A percentile compares a stretch with the other conserved stretches of the same genome.
These are phyloP conservation scores for Cryptotis parvus DNA, from an alignment of 2,113 vertebrate genomes.

Conservation along the genomic window DNA sequence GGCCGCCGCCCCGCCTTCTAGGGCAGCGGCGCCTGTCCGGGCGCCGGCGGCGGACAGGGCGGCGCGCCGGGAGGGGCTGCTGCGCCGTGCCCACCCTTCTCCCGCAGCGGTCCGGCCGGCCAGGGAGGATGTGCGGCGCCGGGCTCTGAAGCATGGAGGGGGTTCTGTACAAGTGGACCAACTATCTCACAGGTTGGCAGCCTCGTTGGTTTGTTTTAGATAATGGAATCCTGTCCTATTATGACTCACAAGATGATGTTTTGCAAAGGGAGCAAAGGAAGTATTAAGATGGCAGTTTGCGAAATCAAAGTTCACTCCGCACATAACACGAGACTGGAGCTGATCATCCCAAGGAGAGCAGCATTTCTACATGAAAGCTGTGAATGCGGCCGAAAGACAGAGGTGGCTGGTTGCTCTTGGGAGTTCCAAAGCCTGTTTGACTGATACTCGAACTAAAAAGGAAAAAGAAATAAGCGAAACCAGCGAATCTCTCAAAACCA, in stretches of 20 bases:
- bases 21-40: slow-evolving; percentile 57
- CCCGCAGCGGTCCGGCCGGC: slow-evolving; percentile 66
- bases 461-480: slow-evolving; percentile 95
- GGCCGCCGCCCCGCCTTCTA: slow-evolving; percentile 53
- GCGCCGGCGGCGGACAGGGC: slow-evolving; percentile 25
- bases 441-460: slow-evolving; percentile 91
- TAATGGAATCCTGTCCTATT: slow-evolving; percentile 93
- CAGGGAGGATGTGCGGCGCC: slow-evolving; percentile 80
- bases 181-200: slow-evolving; percentile 93
- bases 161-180: slow-evolving; percentile 91
- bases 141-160: slow-evolving; percentile 89
- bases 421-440: slow-evolving; percentile 92
- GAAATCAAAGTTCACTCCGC: slow-evolving; percentile 93
- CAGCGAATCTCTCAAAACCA: slow-evolving; percentile 96
- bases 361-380: slow-evolving; percentile 93
- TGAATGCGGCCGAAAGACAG: slow-evolving; percentile 92
- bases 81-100: neutral
- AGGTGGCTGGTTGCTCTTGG: slow-evolving; percentile 92
- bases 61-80: neutral
- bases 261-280: slow-evolving; percentile 94
- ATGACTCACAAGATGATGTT: slow-evolving; percentile 93
- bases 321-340: slow-evolving; percentile 91
- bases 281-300: slow-evolving; percentile 94
- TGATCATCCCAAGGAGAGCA: slow-evolving; percentile 93
- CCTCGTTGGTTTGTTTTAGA: slow-evolving; percentile 93